Conservation (phyloP, 2,888 invertebrate genomes). For the Phragmatobia fuliginosa region DNA sequence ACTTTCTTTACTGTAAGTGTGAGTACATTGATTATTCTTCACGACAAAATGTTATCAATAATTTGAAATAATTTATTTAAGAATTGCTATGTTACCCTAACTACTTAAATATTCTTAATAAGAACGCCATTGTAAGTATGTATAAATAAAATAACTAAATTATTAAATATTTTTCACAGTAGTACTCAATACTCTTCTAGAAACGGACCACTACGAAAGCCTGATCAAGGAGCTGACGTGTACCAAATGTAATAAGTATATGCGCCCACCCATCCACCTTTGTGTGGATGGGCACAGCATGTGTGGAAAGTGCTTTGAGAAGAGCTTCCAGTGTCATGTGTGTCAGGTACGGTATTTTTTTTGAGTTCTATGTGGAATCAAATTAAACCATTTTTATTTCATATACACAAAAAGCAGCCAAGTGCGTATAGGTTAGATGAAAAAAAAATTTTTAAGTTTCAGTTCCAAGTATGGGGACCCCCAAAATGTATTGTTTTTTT, state of each 20-base stretch:
- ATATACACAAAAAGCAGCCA: too few relatives aligned
- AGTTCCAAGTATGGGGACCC: too few relatives aligned
- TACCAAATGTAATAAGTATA: slow-evolving; percentile 79
- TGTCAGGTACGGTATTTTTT: slow-evolving; percentile 65
- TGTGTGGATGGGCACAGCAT: slow-evolving; percentile 83
- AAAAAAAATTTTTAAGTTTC: too few relatives aligned
- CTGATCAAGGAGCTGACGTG: slow-evolving; percentile 82
- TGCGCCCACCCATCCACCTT: slow-evolving; percentile 82
- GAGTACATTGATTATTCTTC: too few relatives aligned
- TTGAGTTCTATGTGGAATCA: too few relatives aligned
- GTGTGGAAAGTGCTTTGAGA: slow-evolving; percentile 76
- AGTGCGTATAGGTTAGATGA: too few relatives aligned
- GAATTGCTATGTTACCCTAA: background rate
- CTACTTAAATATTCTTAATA: background rate
- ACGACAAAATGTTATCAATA: too few relatives aligned
- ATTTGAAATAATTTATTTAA: background rate
- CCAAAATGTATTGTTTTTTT: too few relatives aligned
- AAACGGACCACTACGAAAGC: slow-evolving; percentile 82
- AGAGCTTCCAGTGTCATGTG: slow-evolving; percentile 78
- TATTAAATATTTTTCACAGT: slow-evolving; percentile 55
- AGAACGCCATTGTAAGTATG: background rate
- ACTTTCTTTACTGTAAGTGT: too few relatives aligned
- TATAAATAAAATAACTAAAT: background rate
- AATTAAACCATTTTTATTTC: too few relatives aligned
- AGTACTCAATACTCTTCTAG: slow-evolving; percentile 76